Evolutionary conservation across 2,797 vertebrate species (phyloP), one percentile per base, ranked within the genome.

Genomic region (Nyctalus aviator): DNA sequence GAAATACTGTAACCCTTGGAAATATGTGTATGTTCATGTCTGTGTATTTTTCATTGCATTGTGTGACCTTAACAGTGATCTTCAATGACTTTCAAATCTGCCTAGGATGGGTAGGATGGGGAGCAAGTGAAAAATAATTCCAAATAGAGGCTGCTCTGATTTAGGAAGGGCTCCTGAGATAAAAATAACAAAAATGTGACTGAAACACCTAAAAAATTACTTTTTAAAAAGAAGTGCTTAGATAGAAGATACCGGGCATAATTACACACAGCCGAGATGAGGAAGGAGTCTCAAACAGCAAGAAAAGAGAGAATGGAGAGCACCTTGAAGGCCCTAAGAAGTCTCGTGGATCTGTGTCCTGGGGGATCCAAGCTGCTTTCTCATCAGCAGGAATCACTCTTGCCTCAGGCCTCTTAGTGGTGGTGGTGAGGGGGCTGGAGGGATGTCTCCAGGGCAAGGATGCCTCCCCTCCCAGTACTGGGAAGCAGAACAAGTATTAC

Each of bases 51-150:
- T 90, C 25, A 94, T 76, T 95, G 66, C 27, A 64, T 84, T 48
- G 57, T 79, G 41, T 92, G 37, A 88, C 10, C n/a, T 57, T 57
- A 68, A 48, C 18, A 53, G 32, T 88, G 32, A 78, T 48, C 12
- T 73, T 81, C 41, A 72, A 64, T 77, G 48, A 77, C 41, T 68
- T 94, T 84, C 30, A 59, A 57, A 73, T 94, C 50, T 78, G 0
- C 62, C 10, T 72, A 37, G 12, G 13, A 48, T 78, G 0, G 55
- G 8, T 71, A 37, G 27, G 20, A 44, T 71, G 25, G 72, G 57
- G 23, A 75, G 27, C 32, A 27, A 55, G n/a, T 37, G 20, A 37
- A 57, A 88, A 85, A 25, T n/a, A 77, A 88, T 13, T 20, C 37
- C 44, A 35, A 55, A 32, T 37, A 68, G 13, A 55, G 15, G 20